Evolutionary conservation across 2,113 vertebrate species (phyloP).

Genomic region (Dryoscopus gambensis): DNA sequence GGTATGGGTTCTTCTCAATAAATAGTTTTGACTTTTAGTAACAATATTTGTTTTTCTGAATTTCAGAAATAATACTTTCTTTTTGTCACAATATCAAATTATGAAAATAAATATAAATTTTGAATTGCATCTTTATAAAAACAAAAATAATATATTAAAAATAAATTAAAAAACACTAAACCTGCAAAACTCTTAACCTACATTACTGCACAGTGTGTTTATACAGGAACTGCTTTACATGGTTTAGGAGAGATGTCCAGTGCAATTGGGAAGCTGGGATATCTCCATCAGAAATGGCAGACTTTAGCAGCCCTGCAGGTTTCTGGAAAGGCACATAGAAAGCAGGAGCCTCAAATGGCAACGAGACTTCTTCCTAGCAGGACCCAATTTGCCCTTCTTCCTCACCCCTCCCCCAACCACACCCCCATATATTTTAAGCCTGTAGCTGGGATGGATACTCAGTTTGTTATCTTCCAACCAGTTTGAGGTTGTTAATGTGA

Average conservation of each 20-base stretch:
- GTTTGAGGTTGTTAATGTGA: neutral
- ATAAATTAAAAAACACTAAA: neutral
- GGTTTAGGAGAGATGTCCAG: neutral
- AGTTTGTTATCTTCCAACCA: neutral
- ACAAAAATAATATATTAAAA: neutral
- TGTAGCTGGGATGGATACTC: neutral
- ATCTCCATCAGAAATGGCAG: neutral
- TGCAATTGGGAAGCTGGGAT: neutral
- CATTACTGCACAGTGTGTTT: neutral
- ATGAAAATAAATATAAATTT: neutral
- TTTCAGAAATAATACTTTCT: neutral
- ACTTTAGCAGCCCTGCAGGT: neutral
- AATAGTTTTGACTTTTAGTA: neutral
- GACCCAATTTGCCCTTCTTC: neutral
- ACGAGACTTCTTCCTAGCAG: neutral
- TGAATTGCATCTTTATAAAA: neutral
- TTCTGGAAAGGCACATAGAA: neutral
- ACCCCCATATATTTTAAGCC: neutral
- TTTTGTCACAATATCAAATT: neutral
- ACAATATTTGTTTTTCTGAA: neutral
- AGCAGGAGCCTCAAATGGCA: neutral
- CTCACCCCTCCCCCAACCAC: neutral
- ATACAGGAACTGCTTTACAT: neutral
- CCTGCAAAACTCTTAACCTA: neutral
- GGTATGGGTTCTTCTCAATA: neutral